Conservation (phyloP, 53 echinoderm and acorn worm species). For the Arbacia lixula region DNA sequence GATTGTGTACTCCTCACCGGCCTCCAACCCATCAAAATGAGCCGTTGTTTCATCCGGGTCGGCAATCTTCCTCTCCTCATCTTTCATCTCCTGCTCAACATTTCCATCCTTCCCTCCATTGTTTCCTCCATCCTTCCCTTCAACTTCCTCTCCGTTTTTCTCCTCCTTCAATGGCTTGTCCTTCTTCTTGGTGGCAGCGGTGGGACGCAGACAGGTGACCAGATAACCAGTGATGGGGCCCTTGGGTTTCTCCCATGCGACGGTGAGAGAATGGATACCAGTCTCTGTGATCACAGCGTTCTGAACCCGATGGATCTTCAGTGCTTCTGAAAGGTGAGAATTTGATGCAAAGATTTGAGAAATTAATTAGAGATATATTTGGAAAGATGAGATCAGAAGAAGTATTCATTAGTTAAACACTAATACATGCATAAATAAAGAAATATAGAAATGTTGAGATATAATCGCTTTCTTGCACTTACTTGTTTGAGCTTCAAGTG, state of each 20-base stretch:
- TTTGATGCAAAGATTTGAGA: not conserved
- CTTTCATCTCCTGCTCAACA: not conserved
- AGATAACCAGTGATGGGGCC: slow-evolving; percentile 57
- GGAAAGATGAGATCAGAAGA: no score
- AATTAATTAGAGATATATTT: no score
- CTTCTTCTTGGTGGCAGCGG: slow-evolving; percentile 2
- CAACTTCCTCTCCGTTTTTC: slow-evolving; percentile 7
- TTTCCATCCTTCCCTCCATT: slow-evolving; percentile 12
- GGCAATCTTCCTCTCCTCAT: slow-evolving; percentile 53
- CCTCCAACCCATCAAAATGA: slow-evolving; percentile 65
- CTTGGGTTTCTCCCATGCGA: slow-evolving; percentile 74
- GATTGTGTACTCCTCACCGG: slow-evolving; percentile 78
- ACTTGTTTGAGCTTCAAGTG: slow-evolving; percentile 61
- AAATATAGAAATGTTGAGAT: no score
- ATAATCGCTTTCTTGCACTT: no score
- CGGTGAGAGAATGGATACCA: slow-evolving; percentile 49
- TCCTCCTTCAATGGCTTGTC: slow-evolving; percentile 13
- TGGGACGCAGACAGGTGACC: slow-evolving; percentile 52
- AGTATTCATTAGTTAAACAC: no score
- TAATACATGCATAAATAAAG: no score
- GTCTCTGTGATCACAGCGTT: slow-evolving; percentile 64
- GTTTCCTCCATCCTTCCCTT: not conserved
- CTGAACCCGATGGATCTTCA: slow-evolving; percentile 36
- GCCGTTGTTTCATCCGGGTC: slow-evolving; percentile 63
- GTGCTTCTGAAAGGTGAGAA: not conserved